Evolutionary conservation across 2,797 vertebrate genomes (phyloP).

Genomic region (Notamacropus eugenii): DNA sequence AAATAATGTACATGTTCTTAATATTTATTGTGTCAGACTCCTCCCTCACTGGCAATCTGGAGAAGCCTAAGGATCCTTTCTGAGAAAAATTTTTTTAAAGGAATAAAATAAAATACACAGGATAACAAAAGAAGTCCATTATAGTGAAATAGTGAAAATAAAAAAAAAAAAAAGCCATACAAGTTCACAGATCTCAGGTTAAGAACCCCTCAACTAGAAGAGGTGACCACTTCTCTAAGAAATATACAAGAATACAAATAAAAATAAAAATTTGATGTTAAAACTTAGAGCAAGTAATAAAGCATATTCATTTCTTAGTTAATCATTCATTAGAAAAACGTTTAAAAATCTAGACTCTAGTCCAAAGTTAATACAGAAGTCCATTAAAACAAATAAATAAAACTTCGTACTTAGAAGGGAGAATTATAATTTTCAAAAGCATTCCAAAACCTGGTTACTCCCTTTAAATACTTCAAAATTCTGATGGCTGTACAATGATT

Average conservation of each 20-base stretch:
- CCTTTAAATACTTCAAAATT: slow-evolving; percentile 22
- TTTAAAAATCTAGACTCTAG: slow-evolving; percentile 37
- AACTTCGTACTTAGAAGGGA: slow-evolving; percentile 43
- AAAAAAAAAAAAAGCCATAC: background rate
- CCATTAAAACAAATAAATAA: slow-evolving; percentile 36
- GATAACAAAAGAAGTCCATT: background rate
- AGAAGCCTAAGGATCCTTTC: background rate
- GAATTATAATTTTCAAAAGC: slow-evolving; percentile 20
- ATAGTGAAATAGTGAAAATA: background rate
- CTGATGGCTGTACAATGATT: background rate
- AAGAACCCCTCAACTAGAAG: background rate
- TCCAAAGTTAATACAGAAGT: slow-evolving; percentile 5
- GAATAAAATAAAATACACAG: background rate
- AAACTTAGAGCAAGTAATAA: slow-evolving; percentile 28
- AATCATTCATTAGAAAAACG: background rate
- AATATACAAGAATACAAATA: slow-evolving; percentile 1
- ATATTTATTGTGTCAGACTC: background rate
- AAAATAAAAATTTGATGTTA: background rate
- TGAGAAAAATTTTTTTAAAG: background rate
- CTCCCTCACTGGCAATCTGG: background rate
- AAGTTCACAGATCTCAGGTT: background rate
- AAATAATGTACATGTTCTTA: background rate
- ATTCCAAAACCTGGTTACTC: background rate
- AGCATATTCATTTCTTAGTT: background rate
- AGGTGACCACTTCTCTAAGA: background rate